Evolutionary conservation across 1,140 invertebrate species (phyloP).

Genomic region (Drosophila punjabiensis): DNA sequence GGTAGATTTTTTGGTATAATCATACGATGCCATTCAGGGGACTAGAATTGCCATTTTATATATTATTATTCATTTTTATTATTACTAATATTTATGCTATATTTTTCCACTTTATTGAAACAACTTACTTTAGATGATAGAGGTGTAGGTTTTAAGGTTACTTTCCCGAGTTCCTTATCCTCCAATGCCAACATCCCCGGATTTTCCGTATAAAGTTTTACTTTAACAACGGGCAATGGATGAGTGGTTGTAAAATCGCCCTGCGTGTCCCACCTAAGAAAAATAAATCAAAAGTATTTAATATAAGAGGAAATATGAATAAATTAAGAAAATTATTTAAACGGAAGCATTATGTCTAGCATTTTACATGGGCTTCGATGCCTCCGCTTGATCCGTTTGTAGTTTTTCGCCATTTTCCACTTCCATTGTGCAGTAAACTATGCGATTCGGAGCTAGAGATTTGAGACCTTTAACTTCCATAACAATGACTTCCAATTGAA

Average conservation of each 20-base stretch:
- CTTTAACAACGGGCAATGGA: conserved; percentile 98
- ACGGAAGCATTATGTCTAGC: background rate
- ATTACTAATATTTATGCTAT: background rate
- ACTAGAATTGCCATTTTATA: conserved; percentile 85
- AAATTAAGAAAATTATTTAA: background rate
- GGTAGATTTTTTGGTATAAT: conserved; percentile 96
- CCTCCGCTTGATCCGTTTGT: conserved; percentile 99
- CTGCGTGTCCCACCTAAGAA: conserved; percentile 96
- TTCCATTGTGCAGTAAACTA: conserved; percentile 99
- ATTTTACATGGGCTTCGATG: conserved; percentile 97
- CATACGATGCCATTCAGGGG: conserved; percentile 99
- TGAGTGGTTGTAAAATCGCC: conserved; percentile 99
- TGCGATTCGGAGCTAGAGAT: conserved; percentile 97
- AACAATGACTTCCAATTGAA: conserved; percentile 98
- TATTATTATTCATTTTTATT: background rate
- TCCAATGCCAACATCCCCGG: conserved; percentile 98
- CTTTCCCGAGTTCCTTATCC: conserved; percentile 99
- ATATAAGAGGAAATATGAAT: background rate
- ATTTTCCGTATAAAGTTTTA: conserved; percentile 98
- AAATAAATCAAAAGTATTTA: background rate
- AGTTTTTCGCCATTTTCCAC: conserved; percentile 99
- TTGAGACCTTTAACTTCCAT: conserved; percentile 99
- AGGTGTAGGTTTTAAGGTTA: conserved; percentile 96
- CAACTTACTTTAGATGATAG: conserved; percentile 92
- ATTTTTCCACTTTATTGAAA: background rate